Evolutionary conservation across 2,888 invertebrate genomes (phyloP), one percentile per base, ranked within the genome.

Genomic region (Acleris sparsana): DNA sequence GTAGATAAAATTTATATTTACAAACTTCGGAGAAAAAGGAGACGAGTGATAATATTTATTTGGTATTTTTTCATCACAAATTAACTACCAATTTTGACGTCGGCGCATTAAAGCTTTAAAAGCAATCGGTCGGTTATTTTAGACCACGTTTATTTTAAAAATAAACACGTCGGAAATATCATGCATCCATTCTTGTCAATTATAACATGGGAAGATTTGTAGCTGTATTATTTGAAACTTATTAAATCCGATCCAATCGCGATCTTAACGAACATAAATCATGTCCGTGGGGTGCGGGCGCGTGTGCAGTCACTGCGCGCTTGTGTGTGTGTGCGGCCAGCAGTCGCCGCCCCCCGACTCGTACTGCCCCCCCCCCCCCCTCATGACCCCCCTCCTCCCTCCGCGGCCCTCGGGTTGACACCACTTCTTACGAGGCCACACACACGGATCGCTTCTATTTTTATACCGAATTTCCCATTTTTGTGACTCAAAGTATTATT

Each of bases 251-350:
- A 78, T 73, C 69, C 73, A 69, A 70, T 76, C 73, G 75, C 75
- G 72, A 80, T 82, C 75, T 80, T 73, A 62, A 76, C 75, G 70
- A 76, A 80, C 78, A 84, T 85, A 83, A 85, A 86, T 86, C 82
- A 84, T 82, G 76, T 77, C 75, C 72, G 73, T 75, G 62, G 73
- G 70, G 69, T 5, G 53, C 59, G 75, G 73, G 76, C 71, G 75
- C 72, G 71, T 69, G 74, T 61, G 53, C 59, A 44, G 68, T n/a
- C 11, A 17, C 51, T n/a, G 44, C 29, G 44, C 29, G 63, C n/a
- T n/a, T n/a, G n/a, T 53, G 33, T 16, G 18, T 6, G 59, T 17
- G 52, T 22, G 59, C 51, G 56, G 18, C 51, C 39, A n/a, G 22
- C 51, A 49, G 18, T 39, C 55, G 55, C 55, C 55, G 17, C 18